Conservation (phyloP, 2,797 vertebrate genomes). For the Delichon dasypus region DNA sequence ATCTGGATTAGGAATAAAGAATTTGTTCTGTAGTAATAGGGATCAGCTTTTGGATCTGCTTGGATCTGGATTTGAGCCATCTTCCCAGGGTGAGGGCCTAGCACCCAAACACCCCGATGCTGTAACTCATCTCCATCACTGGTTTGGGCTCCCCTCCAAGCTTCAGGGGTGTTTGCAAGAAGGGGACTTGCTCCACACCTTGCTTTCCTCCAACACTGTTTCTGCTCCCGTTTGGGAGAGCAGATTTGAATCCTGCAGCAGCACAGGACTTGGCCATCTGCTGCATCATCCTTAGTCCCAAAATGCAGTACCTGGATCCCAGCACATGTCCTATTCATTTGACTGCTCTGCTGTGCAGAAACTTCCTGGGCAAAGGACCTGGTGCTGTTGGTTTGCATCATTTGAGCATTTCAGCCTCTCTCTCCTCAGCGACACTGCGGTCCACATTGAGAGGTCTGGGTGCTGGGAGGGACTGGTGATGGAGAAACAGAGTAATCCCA, state of each 20-base stretch:
- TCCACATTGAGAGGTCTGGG: background rate
- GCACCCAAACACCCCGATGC: fast-evolving
- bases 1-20: background rate
- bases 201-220: background rate
- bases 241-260: background rate
- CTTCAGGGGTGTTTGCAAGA: background rate
- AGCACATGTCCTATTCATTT: background rate
- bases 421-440: background rate
- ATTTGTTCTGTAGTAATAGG: background rate
- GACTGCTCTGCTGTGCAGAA: background rate
- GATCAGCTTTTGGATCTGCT: background rate
- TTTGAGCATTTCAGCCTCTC: background rate
- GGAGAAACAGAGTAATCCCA: background rate
- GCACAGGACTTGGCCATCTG: background rate
- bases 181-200: background rate
- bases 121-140: background rate
- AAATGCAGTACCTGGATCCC: background rate
- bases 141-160: background rate
- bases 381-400: background rate
- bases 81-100: background rate
- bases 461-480: background rate
- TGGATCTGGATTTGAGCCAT: background rate
- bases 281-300: background rate
- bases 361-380: background rate
- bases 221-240: background rate